phyloP scores from a whole-genome alignment of 1,140 invertebrate species.

The Nilaparvata lugens region DNA sequence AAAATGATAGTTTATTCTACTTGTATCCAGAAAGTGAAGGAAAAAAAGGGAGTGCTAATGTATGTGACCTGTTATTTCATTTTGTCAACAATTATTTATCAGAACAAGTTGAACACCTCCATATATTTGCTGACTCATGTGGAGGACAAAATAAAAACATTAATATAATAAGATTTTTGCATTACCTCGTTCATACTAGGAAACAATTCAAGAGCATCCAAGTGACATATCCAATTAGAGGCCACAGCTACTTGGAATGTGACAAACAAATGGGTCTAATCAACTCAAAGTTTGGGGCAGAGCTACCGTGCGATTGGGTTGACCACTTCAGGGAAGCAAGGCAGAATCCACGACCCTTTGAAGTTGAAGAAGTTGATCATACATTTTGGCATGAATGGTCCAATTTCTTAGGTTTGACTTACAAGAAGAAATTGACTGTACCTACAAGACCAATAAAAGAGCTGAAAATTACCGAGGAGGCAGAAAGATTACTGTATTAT shows the following conservation, averaged over 20 bases:
- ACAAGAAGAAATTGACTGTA: conserved; percentile 1
- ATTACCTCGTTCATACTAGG: conserved; percentile 20
- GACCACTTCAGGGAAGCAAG: conserved; percentile 8
- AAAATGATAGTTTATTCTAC: conserved; percentile 3
- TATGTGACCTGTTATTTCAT: not conserved
- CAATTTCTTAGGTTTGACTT: not conserved
- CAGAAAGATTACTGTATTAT: conserved; percentile 10
- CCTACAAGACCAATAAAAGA: conserved; percentile 13
- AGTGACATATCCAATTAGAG: conserved; percentile 14
- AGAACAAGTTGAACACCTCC: not conserved
- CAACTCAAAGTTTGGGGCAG: conserved; percentile 6
- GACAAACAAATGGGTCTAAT: conserved; percentile 13
- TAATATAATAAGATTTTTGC: conserved; percentile 14
- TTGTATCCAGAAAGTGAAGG: conserved; percentile 8
- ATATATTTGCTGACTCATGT: conserved; percentile 6
- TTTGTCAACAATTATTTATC: not conserved
- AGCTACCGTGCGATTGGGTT: conserved; percentile 4
- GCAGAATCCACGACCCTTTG: conserved; percentile 18
- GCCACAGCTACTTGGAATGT: conserved; percentile 15
- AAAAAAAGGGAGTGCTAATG: conserved; percentile 10
- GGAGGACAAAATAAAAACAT: conserved; percentile 11
- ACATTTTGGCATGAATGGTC: conserved; percentile 3
- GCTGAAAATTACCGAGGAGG: conserved; percentile 5
- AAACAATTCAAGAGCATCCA: conserved; percentile 9
- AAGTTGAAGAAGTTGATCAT: conserved; percentile 2